Evolutionary conservation across 2,797 vertebrate genomes (phyloP).

Genomic region (Vultur gryphus): DNA sequence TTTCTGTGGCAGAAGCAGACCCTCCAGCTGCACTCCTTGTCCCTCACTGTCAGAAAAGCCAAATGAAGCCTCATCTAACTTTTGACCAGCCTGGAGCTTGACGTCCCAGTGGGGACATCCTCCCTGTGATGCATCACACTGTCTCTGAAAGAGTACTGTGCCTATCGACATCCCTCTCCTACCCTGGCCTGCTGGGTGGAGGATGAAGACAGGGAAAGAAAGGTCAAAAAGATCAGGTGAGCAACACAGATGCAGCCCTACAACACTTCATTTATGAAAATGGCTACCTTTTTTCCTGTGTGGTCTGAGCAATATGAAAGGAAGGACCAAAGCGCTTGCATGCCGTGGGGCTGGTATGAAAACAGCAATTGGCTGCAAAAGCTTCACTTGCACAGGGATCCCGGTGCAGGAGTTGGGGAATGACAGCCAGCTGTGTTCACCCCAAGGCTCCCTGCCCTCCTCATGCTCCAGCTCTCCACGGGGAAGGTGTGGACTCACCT

Average conservation of each 20-base stretch:
- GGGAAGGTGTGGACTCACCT: neutral
- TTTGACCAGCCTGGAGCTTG: neutral
- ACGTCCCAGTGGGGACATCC: accelerated
- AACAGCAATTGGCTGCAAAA: neutral
- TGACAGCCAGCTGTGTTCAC: neutral
- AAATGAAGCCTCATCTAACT: neutral
- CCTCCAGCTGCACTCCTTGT: neutral
- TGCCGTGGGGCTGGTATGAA: neutral
- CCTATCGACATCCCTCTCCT: neutral
- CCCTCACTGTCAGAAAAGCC: neutral
- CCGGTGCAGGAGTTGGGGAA: accelerated
- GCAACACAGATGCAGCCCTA: neutral
- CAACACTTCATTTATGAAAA: neutral
- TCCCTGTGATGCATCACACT: neutral
- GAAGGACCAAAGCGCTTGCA: neutral
- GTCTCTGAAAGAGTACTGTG: neutral
- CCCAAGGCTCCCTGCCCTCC: neutral
- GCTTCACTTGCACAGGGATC: neutral
- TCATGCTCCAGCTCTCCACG: neutral
- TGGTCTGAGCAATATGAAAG: neutral
- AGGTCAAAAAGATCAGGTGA: neutral
- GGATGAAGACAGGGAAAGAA: neutral
- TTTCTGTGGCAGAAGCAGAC: neutral
- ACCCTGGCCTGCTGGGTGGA: neutral
- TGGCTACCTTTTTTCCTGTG: neutral